phyloP scores from a whole-genome alignment of 2,888 invertebrate species.

The Rapana venosa region DNA sequence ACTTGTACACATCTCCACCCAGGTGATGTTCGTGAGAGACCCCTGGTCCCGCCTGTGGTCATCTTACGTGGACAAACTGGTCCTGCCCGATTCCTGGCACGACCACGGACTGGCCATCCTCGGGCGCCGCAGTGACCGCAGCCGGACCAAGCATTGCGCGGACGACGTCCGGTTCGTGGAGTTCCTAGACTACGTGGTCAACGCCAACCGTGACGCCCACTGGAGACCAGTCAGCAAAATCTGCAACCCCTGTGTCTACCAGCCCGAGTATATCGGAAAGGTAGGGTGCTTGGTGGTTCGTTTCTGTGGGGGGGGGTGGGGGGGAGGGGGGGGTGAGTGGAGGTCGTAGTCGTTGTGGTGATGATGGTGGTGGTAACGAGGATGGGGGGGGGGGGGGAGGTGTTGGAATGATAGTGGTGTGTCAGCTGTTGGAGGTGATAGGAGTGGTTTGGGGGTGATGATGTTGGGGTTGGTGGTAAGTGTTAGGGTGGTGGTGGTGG shows the following conservation, averaged over 20 bases:
- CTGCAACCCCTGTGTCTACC: conserved; percentile 17
- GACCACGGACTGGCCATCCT: conserved; percentile 31
- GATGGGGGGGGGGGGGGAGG: background rate
- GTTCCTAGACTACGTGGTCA: conserved; percentile 3
- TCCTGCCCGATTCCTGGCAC: conserved; percentile 40
- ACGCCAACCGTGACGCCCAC: conserved; percentile 14
- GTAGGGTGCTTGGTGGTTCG: background rate
- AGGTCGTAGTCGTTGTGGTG: background rate
- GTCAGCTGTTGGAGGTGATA: no score
- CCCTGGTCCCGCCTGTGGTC: conserved; percentile 53
- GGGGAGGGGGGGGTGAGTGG: no score
- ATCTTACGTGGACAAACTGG: conserved; percentile 33
- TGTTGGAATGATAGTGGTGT: no score
- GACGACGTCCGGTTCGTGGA: conserved; percentile 11
- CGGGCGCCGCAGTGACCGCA: background rate
- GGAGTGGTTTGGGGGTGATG: no score
- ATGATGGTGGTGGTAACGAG: background rate
- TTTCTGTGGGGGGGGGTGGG: background rate
- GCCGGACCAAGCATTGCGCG: background rate
- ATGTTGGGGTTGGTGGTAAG: no score
- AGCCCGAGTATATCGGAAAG: conserved; percentile 13
- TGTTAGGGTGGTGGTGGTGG: no score
- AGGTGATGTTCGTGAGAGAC: conserved; percentile 52
- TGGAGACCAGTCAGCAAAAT: conserved; percentile 17
- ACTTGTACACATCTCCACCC: no score